Conservation (phyloP, 2,888 invertebrate species). For the Abscondita cerata region DNA sequence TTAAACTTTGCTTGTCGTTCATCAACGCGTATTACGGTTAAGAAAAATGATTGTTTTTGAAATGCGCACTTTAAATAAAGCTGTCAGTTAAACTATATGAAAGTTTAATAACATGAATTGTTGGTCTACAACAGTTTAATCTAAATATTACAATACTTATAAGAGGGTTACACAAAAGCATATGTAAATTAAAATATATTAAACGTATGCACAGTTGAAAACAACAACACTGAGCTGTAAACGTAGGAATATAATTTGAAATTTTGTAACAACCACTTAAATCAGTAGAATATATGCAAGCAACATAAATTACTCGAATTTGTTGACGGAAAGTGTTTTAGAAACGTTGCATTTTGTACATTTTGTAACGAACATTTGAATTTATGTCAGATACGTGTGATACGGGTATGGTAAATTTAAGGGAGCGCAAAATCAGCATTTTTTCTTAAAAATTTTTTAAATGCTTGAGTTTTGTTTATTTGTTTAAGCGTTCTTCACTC, state of each 20-base stretch:
- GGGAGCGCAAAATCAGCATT: not conserved
- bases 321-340: slow-evolving; percentile 26
- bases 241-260: slow-evolving; percentile 7
- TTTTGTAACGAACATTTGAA: not conserved
- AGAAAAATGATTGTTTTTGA: no score
- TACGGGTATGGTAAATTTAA: not conserved
- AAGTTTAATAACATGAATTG: no score
- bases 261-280: slow-evolving; percentile 19
- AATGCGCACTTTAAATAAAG: no score
- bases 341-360: slow-evolving; percentile 9
- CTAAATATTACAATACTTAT: no score
- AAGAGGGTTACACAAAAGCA: no score
- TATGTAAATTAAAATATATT: no score
- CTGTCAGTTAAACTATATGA: no score
- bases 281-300: slow-evolving; percentile 18
- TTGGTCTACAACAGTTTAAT: no score
- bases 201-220: no score
- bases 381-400: not conserved
- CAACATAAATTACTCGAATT: slow-evolving; percentile 26
- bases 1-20: no score
- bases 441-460: not conserved
- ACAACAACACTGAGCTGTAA: no score
- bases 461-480: not conserved
- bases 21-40: no score
- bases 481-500: not conserved